phyloP scores from a whole-genome alignment of 2,797 vertebrate genomes.

The Enteromius fasciolatus region DNA sequence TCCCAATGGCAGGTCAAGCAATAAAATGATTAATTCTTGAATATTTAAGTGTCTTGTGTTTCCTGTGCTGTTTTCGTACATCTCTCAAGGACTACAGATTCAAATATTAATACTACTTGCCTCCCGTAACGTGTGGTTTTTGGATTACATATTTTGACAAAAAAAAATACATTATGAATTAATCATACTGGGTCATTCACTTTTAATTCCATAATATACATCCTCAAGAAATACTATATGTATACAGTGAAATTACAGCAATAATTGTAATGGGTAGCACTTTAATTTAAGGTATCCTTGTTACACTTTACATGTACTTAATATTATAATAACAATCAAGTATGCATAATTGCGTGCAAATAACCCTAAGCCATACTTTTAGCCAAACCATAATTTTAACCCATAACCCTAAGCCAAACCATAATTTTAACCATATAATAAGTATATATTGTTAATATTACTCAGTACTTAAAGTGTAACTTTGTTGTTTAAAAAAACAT shows the following conservation, averaged over 20 bases:
- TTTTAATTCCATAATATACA: background rate
- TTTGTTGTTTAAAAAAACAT: background rate
- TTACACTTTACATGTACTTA: background rate
- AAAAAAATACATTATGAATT: background rate
- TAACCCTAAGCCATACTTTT: background rate
- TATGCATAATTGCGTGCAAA: background rate
- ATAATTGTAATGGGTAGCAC: background rate
- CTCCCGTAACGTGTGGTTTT: background rate
- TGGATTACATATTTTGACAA: background rate
- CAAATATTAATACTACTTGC: background rate
- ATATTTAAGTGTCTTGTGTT: slow-evolving; percentile 13
- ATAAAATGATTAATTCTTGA: slow-evolving; percentile 88
- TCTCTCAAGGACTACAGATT: background rate
- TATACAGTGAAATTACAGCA: too few species aligned
- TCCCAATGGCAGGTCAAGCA: slow-evolving; percentile 86
- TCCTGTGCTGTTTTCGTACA: background rate
- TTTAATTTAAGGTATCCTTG: background rate
- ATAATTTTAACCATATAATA: background rate
- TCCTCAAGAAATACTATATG: background rate
- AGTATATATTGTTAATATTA: background rate
- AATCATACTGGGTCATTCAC: background rate
- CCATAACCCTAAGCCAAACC: background rate
- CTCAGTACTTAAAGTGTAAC: background rate
- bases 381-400: background rate
- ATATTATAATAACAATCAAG: background rate